A percentile compares a stretch with the other conserved stretches of the same genome.
Evolutionary conservation across 2,888 invertebrate genomes (phyloP).

Genomic region (Steromphala cineraria): DNA sequence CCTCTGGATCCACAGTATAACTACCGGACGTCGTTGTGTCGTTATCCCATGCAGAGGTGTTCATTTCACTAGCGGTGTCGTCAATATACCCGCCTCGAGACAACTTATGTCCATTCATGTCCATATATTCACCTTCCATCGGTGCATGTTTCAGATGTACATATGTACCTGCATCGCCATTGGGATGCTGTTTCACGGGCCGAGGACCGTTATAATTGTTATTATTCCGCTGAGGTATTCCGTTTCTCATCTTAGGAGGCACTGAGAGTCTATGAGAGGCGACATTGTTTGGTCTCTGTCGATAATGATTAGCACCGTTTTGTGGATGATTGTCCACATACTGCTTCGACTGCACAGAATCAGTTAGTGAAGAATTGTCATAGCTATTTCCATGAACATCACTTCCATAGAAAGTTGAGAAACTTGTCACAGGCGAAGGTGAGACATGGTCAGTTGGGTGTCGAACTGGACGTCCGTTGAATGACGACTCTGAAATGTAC

Average conservation of each 20-base stretch:
- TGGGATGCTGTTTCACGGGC: neutral
- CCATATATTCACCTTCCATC: constrained; percentile 32
- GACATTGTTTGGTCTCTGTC: neutral
- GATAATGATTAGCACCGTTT: neutral
- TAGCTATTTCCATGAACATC: neutral
- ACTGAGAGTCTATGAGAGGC: neutral
- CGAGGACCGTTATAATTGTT: neutral
- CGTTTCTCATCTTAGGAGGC: neutral
- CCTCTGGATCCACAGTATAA: constrained; percentile 42
- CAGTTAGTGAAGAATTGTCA: neutral
- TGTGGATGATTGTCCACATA: neutral
- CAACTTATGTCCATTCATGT: constrained; percentile 28
- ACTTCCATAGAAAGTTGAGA: constrained; percentile 15
- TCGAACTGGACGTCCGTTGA: neutral
- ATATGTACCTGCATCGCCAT: neutral
- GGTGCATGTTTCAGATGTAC: neutral
- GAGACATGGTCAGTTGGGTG: neutral
- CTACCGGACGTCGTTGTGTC: constrained; percentile 46
- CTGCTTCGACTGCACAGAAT: neutral
- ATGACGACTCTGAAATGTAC: neutral
- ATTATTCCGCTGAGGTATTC: neutral
- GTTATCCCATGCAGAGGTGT: constrained; percentile 36
- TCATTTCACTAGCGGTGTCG: constrained; percentile 18
- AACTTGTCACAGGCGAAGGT: neutral
- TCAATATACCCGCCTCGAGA: neutral